These are phyloP conservation scores for Puma concolor DNA, from an alignment of 2,113 vertebrate genomes.

Conservation along the genomic window DNA sequence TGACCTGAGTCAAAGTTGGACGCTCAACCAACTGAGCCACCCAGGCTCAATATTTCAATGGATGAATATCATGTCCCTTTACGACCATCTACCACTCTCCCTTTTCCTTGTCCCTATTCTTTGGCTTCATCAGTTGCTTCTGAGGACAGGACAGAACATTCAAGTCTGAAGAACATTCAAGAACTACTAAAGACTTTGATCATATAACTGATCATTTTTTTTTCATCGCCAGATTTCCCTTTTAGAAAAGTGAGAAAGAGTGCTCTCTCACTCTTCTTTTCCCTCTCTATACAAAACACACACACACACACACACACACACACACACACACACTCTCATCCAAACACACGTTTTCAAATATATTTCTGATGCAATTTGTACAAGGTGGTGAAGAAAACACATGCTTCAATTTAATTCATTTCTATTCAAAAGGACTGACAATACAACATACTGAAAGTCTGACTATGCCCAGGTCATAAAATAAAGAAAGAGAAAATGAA, in stretches of 20 bases:
- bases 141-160: not conserved
- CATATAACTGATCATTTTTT: not conserved
- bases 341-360: not conserved
- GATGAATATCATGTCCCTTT: not conserved
- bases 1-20: too few species aligned
- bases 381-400: not conserved
- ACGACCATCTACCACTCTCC: not conserved
- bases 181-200: not conserved
- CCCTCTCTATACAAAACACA: not conserved
- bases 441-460: not conserved
- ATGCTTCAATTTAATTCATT: constrained; percentile 34
- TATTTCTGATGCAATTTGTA: not conserved
- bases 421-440: not conserved
- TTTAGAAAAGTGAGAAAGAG: not conserved
- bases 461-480: not conserved
- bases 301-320: not conserved
- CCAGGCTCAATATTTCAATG: not conserved
- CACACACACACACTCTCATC: not conserved
- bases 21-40: too few species aligned
- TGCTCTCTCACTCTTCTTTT: not conserved
- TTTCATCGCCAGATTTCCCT: not conserved
- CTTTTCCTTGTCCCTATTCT: not conserved
- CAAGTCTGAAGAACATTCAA: not conserved
- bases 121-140: not conserved
- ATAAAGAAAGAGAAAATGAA: constrained; percentile 37